These are phyloP conservation scores for Aulostomus chinensis DNA, from an alignment of 2,797 vertebrate species.

Conservation along the genomic window DNA sequence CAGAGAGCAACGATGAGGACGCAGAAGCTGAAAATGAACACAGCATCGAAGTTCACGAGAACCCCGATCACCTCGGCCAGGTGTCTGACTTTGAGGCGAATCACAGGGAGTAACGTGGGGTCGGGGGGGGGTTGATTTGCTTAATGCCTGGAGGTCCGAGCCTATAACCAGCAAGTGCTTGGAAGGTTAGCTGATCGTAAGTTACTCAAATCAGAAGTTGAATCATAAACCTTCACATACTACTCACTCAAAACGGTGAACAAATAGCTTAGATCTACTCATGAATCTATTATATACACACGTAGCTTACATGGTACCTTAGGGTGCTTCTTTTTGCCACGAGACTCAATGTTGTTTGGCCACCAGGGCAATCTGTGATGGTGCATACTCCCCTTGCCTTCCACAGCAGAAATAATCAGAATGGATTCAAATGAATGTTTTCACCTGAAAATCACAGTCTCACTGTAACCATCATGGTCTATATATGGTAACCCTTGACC, in stretches of 20 bases:
- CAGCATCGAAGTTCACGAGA: constrained; percentile 80
- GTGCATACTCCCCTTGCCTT: constrained; percentile 36
- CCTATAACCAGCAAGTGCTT: constrained; percentile 12
- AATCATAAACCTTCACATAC: constrained; percentile 18
- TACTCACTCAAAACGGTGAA: constrained; percentile 16
- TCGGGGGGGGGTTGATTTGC: no score
- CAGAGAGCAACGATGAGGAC: constrained; percentile 91
- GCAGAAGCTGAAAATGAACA: constrained; percentile 84
- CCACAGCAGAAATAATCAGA: constrained; percentile 15
- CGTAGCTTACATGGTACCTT: constrained; percentile 2
- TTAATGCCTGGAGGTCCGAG: constrained; percentile 12
- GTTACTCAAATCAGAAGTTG: constrained; percentile 8
- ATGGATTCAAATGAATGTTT: constrained; percentile 53
- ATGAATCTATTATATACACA: constrained; percentile 10
- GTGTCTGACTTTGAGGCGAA: constrained; percentile 86
- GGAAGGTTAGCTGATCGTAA: constrained; percentile 14
- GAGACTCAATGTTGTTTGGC: constrained; percentile 13
- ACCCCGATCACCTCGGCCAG: constrained; percentile 77
- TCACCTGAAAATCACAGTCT: no score
- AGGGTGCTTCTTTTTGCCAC: constrained; percentile 12
- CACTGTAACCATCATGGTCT: constrained; percentile 21
- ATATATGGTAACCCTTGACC: constrained; percentile 43
- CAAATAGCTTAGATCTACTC: constrained; percentile 30
- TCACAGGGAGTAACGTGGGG: constrained; percentile 61
- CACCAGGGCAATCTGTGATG: constrained; percentile 10